Evolutionary conservation across 1,140 invertebrate genomes (phyloP).

Genomic region (Scaptomyza montana): DNA sequence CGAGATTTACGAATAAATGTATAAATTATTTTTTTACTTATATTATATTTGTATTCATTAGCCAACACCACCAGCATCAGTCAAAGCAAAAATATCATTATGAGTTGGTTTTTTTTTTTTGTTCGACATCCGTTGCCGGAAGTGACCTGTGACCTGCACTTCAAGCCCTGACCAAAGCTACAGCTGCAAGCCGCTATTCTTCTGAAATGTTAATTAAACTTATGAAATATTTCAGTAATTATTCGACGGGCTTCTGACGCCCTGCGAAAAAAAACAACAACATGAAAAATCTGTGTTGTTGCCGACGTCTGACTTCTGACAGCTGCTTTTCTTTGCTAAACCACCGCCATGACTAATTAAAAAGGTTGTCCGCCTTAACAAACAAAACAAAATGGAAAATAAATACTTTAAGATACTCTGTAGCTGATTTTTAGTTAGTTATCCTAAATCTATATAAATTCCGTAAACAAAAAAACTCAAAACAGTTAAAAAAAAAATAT

Average conservation of each 20-base stretch:
- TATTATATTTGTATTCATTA: constrained; percentile 75
- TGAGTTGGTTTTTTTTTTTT: neutral
- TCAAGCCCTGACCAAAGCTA: constrained; percentile 17
- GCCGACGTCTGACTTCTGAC: neutral
- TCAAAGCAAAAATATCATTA: constrained; percentile 13
- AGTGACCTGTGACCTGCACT: constrained; percentile 61
- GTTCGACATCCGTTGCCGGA: constrained; percentile 60
- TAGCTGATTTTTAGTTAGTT: too few relatives aligned
- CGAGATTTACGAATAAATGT: constrained; percentile 7
- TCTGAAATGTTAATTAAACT: constrained; percentile 72
- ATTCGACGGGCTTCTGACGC: constrained; percentile 23
- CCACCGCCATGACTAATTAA: constrained; percentile 61
- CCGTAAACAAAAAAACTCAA: too few relatives aligned
- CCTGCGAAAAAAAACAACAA: too few relatives aligned
- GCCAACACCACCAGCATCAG: constrained; percentile 8
- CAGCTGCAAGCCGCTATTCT: constrained; percentile 19
- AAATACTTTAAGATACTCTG: neutral
- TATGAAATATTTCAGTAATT: constrained; percentile 67
- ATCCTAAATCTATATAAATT: too few relatives aligned
- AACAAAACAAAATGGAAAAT: neutral
- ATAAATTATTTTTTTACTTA: constrained; percentile 16
- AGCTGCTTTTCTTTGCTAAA: neutral
- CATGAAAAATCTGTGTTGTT: too few relatives aligned
- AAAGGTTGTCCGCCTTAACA: constrained; percentile 43
- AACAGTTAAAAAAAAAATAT: too few relatives aligned